Conservation (phyloP, 2,888 invertebrate species). For the Acanthococcus lagerstroemiae region DNA sequence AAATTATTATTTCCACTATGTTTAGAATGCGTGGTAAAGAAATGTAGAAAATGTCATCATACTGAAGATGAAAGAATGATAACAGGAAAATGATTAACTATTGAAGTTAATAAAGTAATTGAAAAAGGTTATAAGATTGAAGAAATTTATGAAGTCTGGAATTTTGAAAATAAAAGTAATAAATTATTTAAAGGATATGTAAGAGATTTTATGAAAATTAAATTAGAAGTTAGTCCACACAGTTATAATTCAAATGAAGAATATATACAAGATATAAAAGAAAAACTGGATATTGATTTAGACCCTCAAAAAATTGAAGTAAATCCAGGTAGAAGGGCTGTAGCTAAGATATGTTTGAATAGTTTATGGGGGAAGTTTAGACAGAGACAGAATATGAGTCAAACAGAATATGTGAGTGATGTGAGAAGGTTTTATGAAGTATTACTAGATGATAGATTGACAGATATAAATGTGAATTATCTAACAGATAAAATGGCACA, state of each 20-base stretch:
- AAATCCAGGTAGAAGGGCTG: conserved; percentile 36
- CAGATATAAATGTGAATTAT: too few species aligned
- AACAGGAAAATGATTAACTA: conserved; percentile 24
- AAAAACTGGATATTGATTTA: conserved; percentile 35
- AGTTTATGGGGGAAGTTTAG: conserved; percentile 37
- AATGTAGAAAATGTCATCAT: conserved; percentile 7
- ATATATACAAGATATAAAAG: too few species aligned
- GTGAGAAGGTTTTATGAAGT: conserved; percentile 16
- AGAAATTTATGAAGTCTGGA: conserved; percentile 35
- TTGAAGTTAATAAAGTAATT: too few species aligned
- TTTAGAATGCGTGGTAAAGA: conserved; percentile 4
- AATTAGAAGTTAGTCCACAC: conserved; percentile 33
- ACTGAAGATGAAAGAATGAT: conserved; percentile 29
- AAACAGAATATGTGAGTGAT: conserved; percentile 41
- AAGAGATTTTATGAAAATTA: conserved; percentile 33
- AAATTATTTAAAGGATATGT: conserved; percentile 35
- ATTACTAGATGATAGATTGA: too few species aligned
- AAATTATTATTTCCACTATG: conserved; percentile 14
- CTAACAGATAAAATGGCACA: too few species aligned
- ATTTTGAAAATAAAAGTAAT: conserved; percentile 33
- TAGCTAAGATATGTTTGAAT: conserved; percentile 37
- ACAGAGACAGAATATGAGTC: conserved; percentile 32
- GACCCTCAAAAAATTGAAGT: conserved; percentile 33
- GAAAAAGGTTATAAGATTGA: conserved; percentile 36
- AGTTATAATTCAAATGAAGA: too few species aligned